Evolutionary conservation across 2,797 vertebrate genomes (phyloP), one percentile per base, ranked within the genome.

Genomic region (Clarias laeviceps): DNA sequence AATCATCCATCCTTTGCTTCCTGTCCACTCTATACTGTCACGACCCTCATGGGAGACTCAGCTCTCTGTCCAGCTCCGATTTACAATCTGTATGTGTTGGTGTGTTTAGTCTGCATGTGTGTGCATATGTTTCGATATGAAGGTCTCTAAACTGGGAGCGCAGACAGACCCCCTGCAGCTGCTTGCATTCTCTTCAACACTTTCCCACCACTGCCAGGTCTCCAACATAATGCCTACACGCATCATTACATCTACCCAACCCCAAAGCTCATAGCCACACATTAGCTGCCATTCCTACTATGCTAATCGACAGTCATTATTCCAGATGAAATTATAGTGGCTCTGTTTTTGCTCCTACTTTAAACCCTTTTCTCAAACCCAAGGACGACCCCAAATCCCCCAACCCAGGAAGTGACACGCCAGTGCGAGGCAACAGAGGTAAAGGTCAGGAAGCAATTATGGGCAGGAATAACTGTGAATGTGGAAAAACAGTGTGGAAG

Each of bases 371-470:
- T 69, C 84, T 65, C 34, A 65, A 82, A 89, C 78, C 84, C 83
- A 86, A 85, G 88, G 90, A 90, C 80, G 84, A 83, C 5, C 85
- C 86, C 86, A 88, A 86, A 69, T 86, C 73, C 89, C 90, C 61
- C 37, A 81, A 73, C 89, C 91, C 92, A 91, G 93, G 93, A 93
- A 90, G 89, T 64, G 84, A 85, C 76, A 83, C 93, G 92, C 92
- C 90, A 91, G 88, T 78, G 87, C 87, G 82, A 90, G 93, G 91
- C 89, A 92, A 91, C 88, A 88, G 87, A 93, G 91, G 91, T 90
- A 93, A 92, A 94, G 94, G 91, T 94, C 93, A 95, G 95, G 94
- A 95, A 94, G 91, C 93, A 94, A 95, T 95, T 95, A 94, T 87
- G 85, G 88, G 68, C 91, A 93, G 92, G 93, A 93, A 94, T 86